A percentile compares a stretch with the other conserved stretches of the same genome.
Evolutionary conservation across 2,888 invertebrate species (phyloP).

Genomic region (Archaeoteleia sp.): DNA sequence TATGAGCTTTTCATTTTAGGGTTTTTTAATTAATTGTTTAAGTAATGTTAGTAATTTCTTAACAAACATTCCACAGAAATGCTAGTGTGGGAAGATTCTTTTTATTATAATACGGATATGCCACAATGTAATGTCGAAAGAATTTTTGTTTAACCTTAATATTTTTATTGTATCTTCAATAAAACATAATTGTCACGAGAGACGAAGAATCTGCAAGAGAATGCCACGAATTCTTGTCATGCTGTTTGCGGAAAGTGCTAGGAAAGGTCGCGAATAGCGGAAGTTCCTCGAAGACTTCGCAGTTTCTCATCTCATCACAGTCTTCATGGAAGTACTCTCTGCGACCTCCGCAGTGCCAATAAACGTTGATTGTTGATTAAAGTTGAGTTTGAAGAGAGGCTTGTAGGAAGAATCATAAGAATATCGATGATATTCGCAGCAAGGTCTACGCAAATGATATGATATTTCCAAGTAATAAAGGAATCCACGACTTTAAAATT

Average conservation of each 20-base stretch:
- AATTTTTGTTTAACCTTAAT: too few species aligned
- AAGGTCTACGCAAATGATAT: neutral
- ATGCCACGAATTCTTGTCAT: neutral
- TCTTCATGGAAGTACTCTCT: conserved; percentile 19
- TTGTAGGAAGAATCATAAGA: conserved; percentile 1
- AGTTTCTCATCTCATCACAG: conserved; percentile 22
- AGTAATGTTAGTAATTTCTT: too few species aligned
- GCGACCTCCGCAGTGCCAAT: conserved; percentile 15
- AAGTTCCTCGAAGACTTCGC: conserved; percentile 31
- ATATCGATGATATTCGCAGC: conserved; percentile 4
- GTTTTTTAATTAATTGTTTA: too few species aligned
- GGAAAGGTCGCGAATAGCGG: conserved; percentile 28
- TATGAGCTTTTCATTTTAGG: too few species aligned
- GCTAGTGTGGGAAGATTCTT: too few species aligned
- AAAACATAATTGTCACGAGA: neutral
- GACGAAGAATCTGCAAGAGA: neutral
- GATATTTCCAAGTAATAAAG: conserved; percentile 8
- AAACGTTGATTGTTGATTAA: conserved; percentile 23
- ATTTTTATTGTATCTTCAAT: too few species aligned
- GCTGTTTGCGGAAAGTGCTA: conserved; percentile 11
- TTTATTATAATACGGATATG: too few species aligned
- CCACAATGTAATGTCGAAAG: too few species aligned
- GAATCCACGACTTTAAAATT: conserved; percentile 4
- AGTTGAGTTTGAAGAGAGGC: conserved; percentile 17
- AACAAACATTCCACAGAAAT: too few species aligned